Conservation (phyloP, 2,113 vertebrate genomes). For the Aythya baeri region DNA sequence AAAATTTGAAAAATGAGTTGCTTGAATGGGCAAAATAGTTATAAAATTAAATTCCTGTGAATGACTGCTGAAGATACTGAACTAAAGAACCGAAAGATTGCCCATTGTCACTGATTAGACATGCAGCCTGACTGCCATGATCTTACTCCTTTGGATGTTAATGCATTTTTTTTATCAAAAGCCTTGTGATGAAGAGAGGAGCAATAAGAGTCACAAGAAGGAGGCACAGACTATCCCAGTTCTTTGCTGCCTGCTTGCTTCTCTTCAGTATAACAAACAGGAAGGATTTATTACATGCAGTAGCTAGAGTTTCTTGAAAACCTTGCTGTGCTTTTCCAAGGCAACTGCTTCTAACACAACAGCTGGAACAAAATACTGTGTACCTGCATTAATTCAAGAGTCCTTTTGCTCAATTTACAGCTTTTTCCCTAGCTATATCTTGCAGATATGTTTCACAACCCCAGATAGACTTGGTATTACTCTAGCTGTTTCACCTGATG, state of each 20-base stretch:
- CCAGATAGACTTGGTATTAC: background rate
- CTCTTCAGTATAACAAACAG: background rate
- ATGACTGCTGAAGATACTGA: background rate
- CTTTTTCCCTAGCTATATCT: background rate
- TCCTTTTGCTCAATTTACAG: background rate
- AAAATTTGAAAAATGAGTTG: background rate
- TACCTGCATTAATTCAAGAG: background rate
- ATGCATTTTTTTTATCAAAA: background rate
- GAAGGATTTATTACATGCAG: background rate
- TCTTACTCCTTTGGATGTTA: background rate
- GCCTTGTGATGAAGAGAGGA: background rate
- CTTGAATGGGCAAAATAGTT: background rate
- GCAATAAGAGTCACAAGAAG: background rate
- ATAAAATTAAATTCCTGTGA: background rate
- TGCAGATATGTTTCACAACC: background rate
- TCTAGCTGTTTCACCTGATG: background rate
- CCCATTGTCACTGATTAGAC: background rate
- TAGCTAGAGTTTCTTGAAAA: slow-evolving; percentile 7
- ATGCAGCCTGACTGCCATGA: background rate
- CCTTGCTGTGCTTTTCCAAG: background rate
- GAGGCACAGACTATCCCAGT: background rate
- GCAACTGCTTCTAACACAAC: background rate
- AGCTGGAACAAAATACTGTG: background rate
- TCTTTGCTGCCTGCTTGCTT: background rate
- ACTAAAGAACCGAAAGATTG: background rate